A percentile compares a stretch with the other conserved stretches of the same genome.
phyloP scores from a whole-genome alignment of 2,888 invertebrate species.

The Pollenia amentaria region DNA sequence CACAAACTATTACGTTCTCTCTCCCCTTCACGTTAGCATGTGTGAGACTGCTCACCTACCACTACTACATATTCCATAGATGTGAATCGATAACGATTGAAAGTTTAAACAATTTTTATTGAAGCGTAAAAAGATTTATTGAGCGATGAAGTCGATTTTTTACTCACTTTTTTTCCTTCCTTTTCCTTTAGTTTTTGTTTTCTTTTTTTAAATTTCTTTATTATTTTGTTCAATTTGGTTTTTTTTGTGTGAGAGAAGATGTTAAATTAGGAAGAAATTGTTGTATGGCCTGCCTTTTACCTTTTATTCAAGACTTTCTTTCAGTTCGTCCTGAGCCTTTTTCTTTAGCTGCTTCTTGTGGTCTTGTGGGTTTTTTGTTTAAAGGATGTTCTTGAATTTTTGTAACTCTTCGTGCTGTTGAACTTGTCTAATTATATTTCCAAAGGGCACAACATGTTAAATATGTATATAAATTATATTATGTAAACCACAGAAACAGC shows the following conservation, averaged over 20 bases:
- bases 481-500: slow-evolving; percentile 35
- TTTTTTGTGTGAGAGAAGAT: too few relatives aligned
- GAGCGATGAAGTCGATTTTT: slow-evolving; percentile 58
- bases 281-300: too few relatives aligned
- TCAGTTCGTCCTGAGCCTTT: too few relatives aligned
- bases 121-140: slow-evolving; percentile 73
- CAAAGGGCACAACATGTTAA: background rate
- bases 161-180: background rate
- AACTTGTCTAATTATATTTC: background rate
- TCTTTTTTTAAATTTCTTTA: background rate
- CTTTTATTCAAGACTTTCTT: too few relatives aligned
- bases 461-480: slow-evolving; percentile 47
- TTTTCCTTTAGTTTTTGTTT: background rate
- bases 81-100: slow-evolving; percentile 51
- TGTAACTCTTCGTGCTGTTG: background rate
- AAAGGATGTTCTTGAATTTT: background rate
- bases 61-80: background rate
- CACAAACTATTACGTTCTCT: background rate
- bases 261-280: too few relatives aligned
- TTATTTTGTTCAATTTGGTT: slow-evolving; percentile 10
- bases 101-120: slow-evolving; percentile 70
- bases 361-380: background rate
- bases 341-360: background rate
- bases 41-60: background rate
- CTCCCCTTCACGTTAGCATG: background rate